Evolutionary conservation across 2,797 vertebrate species (phyloP).

Genomic region (Mico argentatus): DNA sequence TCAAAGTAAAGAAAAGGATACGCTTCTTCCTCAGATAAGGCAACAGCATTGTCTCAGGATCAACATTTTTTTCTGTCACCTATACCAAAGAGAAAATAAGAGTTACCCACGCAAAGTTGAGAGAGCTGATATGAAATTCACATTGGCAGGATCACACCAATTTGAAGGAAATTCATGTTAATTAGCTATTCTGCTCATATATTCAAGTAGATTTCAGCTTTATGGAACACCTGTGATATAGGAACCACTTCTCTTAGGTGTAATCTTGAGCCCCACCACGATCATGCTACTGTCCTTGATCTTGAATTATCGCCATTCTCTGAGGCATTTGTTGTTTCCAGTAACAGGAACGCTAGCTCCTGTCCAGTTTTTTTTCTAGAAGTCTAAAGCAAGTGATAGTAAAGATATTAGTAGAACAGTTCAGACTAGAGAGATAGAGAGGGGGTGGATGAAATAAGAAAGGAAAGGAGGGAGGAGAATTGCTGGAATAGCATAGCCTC

Average conservation of each 20-base stretch:
- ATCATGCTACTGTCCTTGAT: background rate
- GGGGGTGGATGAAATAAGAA: background rate
- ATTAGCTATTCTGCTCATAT: background rate
- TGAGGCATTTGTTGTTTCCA: background rate
- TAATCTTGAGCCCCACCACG: background rate
- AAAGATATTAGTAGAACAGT: background rate
- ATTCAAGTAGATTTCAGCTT: background rate
- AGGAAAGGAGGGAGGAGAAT: background rate
- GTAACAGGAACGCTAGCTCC: background rate
- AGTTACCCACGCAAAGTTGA: background rate
- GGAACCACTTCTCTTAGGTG: background rate
- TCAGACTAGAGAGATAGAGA: too few relatives aligned
- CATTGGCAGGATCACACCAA: background rate
- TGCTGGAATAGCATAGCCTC: background rate
- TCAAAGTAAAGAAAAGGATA: slow-evolving; percentile 86
- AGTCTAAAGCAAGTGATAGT: background rate
- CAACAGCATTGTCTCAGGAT: slow-evolving; percentile 91
- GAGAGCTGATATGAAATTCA: background rate
- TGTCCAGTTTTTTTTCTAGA: background rate
- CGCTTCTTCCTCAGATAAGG: slow-evolving; percentile 89
- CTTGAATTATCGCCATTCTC: background rate
- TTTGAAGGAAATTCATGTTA: background rate
- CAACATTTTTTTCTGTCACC: slow-evolving; percentile 89
- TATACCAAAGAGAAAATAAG: slow-evolving; percentile 73
- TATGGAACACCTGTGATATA: background rate